Conservation (phyloP, 2,888 invertebrate species). For the Bombylius discolor region DNA sequence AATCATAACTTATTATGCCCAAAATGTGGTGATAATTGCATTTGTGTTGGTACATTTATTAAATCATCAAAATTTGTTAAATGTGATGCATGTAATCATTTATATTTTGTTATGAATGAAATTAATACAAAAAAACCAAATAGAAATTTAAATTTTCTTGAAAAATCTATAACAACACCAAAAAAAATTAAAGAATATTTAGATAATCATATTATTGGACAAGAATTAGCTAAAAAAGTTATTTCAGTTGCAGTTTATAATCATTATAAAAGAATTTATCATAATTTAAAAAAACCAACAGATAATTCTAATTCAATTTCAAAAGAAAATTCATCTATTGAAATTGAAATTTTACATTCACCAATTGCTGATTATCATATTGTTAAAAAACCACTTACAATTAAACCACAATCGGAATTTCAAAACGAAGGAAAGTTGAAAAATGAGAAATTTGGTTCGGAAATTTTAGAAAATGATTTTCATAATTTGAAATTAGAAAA, state of each 20-base stretch:
- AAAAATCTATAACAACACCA: slow-evolving; percentile 38
- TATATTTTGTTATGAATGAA: not conserved
- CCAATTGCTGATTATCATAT: slow-evolving; percentile 6
- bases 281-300: slow-evolving; percentile 42
- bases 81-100: not conserved
- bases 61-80: not conserved
- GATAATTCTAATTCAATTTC: not conserved
- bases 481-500: slow-evolving; percentile 76
- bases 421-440: slow-evolving; percentile 1
- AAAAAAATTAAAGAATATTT: slow-evolving; percentile 88
- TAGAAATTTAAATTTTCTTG: not conserved
- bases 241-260: slow-evolving; percentile 91
- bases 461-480: slow-evolving; percentile 53
- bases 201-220: slow-evolving; percentile 86
- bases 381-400: not conserved
- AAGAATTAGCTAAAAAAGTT: slow-evolving; percentile 87
- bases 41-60: not conserved
- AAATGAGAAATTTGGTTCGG: slow-evolving; percentile 43
- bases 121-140: not conserved
- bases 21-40: not conserved
- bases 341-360: not conserved
- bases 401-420: slow-evolving; percentile 10
- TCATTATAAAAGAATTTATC: slow-evolving; percentile 88
- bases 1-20: not conserved
- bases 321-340: not conserved